These are phyloP conservation scores for Rallus crepitans DNA, from an alignment of 2,797 vertebrate species.

Conservation along the genomic window DNA sequence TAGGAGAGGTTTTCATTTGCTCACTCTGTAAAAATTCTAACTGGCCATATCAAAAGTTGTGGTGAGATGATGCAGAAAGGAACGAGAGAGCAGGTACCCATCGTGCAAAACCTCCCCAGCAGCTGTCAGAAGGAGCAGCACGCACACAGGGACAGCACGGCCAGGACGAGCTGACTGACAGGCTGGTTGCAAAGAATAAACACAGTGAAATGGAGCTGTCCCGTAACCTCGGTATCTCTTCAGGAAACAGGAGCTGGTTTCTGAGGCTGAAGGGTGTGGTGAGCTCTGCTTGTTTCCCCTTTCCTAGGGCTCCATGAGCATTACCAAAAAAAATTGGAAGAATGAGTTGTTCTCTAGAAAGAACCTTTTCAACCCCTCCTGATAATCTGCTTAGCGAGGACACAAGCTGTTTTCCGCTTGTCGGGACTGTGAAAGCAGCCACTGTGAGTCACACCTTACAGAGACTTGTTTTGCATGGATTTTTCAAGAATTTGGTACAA, in stretches of 20 bases:
- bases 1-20: not conserved
- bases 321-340: not conserved
- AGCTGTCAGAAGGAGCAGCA: not conserved
- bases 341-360: slow-evolving; percentile 31
- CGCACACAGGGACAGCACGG: accelerated
- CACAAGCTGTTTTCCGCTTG: slow-evolving; percentile 52
- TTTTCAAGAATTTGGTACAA: slow-evolving; percentile 38
- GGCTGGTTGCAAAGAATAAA: not conserved
- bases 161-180: not conserved
- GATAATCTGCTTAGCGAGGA: slow-evolving; percentile 61
- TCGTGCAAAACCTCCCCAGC: not conserved
- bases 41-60: not conserved
- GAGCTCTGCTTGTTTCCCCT: not conserved
- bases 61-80: not conserved
- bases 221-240: not conserved
- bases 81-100: not conserved
- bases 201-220: not conserved
- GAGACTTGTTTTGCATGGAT: not conserved
- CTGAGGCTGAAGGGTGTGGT: not conserved
- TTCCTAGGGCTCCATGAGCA: not conserved
- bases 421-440: slow-evolving; percentile 26
- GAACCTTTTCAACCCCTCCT: slow-evolving; percentile 46
- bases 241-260: not conserved
- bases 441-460: slow-evolving; percentile 16
- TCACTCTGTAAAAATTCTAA: not conserved